Conservation (phyloP, 2,797 vertebrate species). For the Octomys mimax region DNA sequence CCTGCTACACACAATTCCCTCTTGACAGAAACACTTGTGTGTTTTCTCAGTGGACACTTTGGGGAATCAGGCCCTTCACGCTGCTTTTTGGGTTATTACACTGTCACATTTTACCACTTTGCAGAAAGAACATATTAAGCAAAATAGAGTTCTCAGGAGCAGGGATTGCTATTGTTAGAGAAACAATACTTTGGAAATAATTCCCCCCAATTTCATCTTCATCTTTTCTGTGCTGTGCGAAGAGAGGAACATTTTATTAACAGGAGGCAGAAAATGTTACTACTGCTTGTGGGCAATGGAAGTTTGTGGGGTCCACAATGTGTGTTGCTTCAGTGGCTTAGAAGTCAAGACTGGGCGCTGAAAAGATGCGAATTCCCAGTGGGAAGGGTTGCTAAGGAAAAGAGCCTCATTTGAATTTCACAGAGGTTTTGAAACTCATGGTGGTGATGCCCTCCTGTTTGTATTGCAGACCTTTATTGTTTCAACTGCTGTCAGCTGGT, state of each 20-base stretch:
- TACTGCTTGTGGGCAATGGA: conserved; percentile 48
- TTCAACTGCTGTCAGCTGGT: neutral
- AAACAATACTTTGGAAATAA: conserved; percentile 87
- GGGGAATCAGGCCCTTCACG: conserved; percentile 81
- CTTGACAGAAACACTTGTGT: conserved; percentile 83
- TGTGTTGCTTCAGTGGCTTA: conserved; percentile 47
- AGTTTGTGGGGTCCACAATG: conserved; percentile 46
- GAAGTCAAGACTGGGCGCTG: conserved; percentile 57
- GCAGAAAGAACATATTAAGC: conserved; percentile 87
- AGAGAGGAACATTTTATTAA: conserved; percentile 78
- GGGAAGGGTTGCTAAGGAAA: conserved; percentile 66
- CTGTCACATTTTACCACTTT: conserved; percentile 85
- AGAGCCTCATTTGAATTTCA: conserved; percentile 77
- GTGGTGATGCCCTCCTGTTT: conserved; percentile 34
- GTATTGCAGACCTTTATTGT: conserved; percentile 2
- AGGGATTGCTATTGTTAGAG: conserved; percentile 87
- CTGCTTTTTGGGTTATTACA: conserved; percentile 84
- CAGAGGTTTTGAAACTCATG: conserved; percentile 34
- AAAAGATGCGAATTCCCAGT: conserved; percentile 46
- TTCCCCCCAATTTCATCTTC: conserved; percentile 79
- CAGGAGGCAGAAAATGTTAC: conserved; percentile 46
- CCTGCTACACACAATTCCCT: conserved; percentile 79
- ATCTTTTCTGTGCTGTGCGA: conserved; percentile 72
- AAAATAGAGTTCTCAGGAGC: conserved; percentile 85
- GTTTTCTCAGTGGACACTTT: conserved; percentile 83